These are phyloP conservation scores for Drosophila teissieri DNA, from an alignment of 1,140 invertebrate species.

Conservation along the genomic window DNA sequence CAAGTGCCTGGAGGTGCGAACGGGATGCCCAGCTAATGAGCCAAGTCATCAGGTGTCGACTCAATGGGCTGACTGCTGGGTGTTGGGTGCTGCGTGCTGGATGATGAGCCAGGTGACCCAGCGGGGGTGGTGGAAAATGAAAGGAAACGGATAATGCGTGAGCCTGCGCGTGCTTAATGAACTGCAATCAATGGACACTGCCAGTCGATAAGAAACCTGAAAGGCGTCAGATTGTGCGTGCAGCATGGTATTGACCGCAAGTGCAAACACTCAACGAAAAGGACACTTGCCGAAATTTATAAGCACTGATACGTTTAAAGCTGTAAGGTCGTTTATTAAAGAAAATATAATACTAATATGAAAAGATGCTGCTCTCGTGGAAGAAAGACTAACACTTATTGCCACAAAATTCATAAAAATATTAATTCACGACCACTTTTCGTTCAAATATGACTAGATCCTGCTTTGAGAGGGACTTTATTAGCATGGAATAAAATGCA, in stretches of 20 bases:
- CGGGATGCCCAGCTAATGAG: constrained; percentile 67
- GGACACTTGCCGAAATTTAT: neutral
- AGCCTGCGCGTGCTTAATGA: constrained; percentile 74
- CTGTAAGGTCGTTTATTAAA: too few relatives aligned
- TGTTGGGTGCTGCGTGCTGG: constrained; percentile 4
- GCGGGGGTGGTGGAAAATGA: constrained; percentile 5
- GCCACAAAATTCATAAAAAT: too few relatives aligned
- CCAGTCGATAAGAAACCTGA: constrained; percentile 71
- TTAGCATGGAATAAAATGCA: neutral
- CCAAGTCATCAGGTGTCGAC: constrained; percentile 47
- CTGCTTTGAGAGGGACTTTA: too few relatives aligned
- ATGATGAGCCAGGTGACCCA: neutral
- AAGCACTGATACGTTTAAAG: neutral
- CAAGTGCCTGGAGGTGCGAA: constrained; percentile 38
- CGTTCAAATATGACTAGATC: too few relatives aligned
- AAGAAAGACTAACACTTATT: too few relatives aligned
- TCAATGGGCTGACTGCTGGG: constrained; percentile 15
- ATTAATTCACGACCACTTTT: too few relatives aligned
- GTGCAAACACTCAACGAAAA: constrained; percentile 17
- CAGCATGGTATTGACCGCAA: constrained; percentile 63
- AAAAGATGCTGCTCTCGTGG: too few relatives aligned
- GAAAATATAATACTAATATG: too few relatives aligned
- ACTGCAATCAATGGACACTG: constrained; percentile 74
- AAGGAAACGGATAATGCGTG: constrained; percentile 45
- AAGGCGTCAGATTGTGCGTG: constrained; percentile 67